A percentile compares a stretch with the other conserved stretches of the same genome.
These are phyloP conservation scores for Parelbella ahira DNA, from an alignment of 2,888 invertebrate species.

Conservation along the genomic window DNA sequence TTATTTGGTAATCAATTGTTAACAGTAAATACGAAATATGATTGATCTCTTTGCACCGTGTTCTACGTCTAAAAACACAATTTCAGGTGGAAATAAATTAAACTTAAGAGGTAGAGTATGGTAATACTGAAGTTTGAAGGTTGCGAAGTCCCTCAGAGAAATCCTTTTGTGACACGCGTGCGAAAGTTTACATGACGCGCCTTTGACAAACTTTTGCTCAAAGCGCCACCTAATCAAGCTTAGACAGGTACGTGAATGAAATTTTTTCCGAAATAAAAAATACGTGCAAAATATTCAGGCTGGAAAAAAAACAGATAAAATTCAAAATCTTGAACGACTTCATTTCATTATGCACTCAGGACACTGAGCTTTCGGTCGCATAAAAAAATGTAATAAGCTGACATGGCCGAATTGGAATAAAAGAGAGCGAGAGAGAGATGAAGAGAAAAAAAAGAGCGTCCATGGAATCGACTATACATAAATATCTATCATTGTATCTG, in stretches of 20 bases:
- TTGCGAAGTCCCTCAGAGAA: neutral
- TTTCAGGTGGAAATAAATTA: too few species aligned
- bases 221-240: conserved; percentile 19
- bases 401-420: conserved; percentile 39
- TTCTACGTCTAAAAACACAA: too few species aligned
- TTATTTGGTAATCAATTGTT: too few species aligned
- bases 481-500: conserved; percentile 38
- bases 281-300: too few species aligned
- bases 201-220: conserved; percentile 22
- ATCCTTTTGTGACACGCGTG: conserved; percentile 12
- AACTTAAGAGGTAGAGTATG: too few species aligned
- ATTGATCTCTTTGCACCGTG: too few species aligned
- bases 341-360: conserved; percentile 3
- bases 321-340: conserved; percentile 1
- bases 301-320: too few species aligned
- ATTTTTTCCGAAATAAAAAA: conserved; percentile 12
- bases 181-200: conserved; percentile 12
- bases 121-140: conserved; percentile 1
- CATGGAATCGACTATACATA: conserved; percentile 46
- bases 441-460: conserved; percentile 42
- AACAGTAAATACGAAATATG: too few species aligned
- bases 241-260: conserved; percentile 5
- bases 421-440: too few species aligned
- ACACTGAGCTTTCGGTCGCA: conserved; percentile 27
- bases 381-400: conserved; percentile 49